Base-by-base conservation (phyloP, 2,797 vertebrate species). In the Danio choprae region DNA sequence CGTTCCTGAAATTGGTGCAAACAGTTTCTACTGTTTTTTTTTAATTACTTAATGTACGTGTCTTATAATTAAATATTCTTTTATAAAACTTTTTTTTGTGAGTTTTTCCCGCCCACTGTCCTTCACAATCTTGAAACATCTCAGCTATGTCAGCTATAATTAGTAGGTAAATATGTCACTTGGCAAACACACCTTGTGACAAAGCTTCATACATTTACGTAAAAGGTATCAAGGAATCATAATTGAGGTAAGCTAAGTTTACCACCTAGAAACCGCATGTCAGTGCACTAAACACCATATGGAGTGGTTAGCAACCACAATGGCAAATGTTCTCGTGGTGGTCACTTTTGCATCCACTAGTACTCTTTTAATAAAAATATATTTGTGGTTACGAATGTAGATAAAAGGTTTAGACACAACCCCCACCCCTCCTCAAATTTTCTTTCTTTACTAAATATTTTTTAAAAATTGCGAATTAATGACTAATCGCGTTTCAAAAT, bases 11-110 rank as follows among this genome's bases (percentile, higher is more conserved):
- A 18, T 22, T 12, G 13, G 5, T 13, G n/a, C 15, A 4, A 50
- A 41, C 6, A 3, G 36, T 53, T 75, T 64, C 38, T 29, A 29
- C 29, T 29, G 36, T 58, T 22, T 2, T 48, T 74, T 64, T 68
- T 68, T 38, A 56, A 68, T 38, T 11, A 13, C 22, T 68, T 12
- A 7, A 44, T 76, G 60, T 77, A 44, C 11, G 68, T 44, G 41
- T 72, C 8, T 58, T 22, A 43, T 11, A 58, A 77, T 40, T 77
- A 77, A 77, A 77, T 68, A 58, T 38, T 67, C 7, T 58, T 56
- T 68, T 68, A 18, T 38, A 38, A 48, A 20, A 68, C 46, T 3
- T 8, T 75, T 53, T 22, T 75, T 53, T 22, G 29, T 8, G 11
- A 9, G 7, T 53, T 63, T 15, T 8, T 36, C 62, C 3, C 3